A percentile compares a stretch with the other conserved stretches of the same genome.
These are phyloP conservation scores for Lepilemur septentrionalis DNA, from an alignment of 2,797 vertebrate genomes.

Conservation along the genomic window DNA sequence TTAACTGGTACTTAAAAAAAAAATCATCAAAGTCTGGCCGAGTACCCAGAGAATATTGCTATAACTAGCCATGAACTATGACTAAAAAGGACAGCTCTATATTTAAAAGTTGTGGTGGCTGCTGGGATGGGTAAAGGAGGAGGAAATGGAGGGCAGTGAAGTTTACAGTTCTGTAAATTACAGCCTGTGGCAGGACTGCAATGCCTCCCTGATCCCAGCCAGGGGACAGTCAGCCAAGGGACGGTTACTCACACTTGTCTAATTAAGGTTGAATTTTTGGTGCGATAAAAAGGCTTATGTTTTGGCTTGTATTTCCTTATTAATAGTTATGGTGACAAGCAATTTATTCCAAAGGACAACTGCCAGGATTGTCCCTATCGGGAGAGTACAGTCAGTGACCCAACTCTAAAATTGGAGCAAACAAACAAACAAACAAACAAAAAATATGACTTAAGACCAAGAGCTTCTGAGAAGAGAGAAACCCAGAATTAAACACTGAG, in stretches of 20 bases:
- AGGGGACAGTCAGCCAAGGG: constrained; percentile 33
- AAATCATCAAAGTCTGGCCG: constrained; percentile 59
- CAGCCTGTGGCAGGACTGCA: not conserved
- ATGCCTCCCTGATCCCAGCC: constrained; percentile 5
- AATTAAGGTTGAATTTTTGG: constrained; percentile 46
- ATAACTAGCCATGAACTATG: constrained; percentile 48
- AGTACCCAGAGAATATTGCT: constrained; percentile 39
- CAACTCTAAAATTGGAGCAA: not conserved
- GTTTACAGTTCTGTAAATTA: constrained; percentile 73
- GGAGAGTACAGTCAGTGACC: not conserved
- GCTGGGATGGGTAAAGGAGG: constrained; percentile 49
- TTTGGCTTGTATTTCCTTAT: constrained; percentile 43
- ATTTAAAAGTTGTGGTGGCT: constrained; percentile 62
- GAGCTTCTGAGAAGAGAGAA: not conserved
- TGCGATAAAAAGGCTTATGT: constrained; percentile 43
- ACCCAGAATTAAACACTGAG: not conserved
- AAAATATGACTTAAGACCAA: constrained; percentile 13
- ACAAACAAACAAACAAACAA: not conserved
- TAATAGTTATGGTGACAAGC: not conserved
- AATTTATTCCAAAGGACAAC: constrained; percentile 33
- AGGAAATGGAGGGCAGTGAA: constrained; percentile 51
- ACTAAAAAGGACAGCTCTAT: constrained; percentile 62
- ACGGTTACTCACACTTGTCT: constrained; percentile 7
- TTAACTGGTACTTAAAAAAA: constrained; percentile 63
- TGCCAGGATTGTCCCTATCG: not conserved